These are phyloP conservation scores for Spinus olivaceus DNA, from an alignment of 2,797 vertebrate genomes.

Conservation along the genomic window DNA sequence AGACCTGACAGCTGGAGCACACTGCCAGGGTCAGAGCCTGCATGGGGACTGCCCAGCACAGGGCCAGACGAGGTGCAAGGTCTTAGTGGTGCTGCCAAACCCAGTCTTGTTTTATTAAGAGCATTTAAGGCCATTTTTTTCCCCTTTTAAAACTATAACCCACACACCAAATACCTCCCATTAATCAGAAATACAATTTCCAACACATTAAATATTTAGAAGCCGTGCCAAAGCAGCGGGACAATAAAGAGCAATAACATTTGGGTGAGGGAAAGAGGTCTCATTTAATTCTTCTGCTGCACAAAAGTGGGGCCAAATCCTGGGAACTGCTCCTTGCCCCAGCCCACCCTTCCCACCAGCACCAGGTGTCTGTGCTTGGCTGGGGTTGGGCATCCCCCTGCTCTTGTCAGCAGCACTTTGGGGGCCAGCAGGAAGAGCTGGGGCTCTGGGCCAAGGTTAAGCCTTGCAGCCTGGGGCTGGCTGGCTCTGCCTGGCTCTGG, in stretches of 20 bases:
- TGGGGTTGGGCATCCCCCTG: background rate
- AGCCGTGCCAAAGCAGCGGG: rapidly evolving
- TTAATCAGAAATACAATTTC: background rate
- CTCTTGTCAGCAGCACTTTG: background rate
- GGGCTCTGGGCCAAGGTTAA: background rate
- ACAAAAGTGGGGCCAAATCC: background rate
- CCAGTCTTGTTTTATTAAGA: background rate
- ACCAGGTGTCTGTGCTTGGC: rapidly evolving
- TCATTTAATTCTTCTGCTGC: background rate
- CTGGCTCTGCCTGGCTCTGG: background rate
- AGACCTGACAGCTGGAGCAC: background rate
- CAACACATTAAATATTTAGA: background rate
- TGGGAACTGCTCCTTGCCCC: background rate
- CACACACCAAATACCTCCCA: rapidly evolving
- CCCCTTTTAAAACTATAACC: rapidly evolving
- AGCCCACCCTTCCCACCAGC: background rate
- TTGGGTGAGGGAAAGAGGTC: rapidly evolving
- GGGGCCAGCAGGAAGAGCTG: background rate
- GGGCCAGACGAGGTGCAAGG: background rate
- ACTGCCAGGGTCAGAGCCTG: rapidly evolving
- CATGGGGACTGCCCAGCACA: rapidly evolving
- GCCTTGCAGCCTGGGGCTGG: background rate
- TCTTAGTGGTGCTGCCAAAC: rapidly evolving
- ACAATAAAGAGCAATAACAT: background rate
- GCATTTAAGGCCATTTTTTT: background rate